Evolutionary conservation across 2,113 vertebrate genomes (phyloP).

Genomic region (Mastomys natalensis): DNA sequence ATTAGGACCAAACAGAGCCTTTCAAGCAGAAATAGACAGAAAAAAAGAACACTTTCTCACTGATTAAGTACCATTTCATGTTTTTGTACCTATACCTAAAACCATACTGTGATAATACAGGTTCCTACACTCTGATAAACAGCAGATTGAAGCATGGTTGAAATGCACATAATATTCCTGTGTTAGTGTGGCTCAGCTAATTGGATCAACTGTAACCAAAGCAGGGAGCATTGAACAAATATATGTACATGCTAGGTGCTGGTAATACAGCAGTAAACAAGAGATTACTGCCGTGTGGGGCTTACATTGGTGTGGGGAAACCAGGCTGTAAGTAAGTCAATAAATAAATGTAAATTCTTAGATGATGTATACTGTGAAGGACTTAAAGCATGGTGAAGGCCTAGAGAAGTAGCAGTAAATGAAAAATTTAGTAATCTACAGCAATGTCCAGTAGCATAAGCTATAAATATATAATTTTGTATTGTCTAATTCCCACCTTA

Average conservation of each 20-base stretch:
- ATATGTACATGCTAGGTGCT: neutral
- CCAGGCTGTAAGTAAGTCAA: constrained; percentile 12
- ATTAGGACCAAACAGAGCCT: neutral
- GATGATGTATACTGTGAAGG: constrained; percentile 14
- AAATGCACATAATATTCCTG: constrained; percentile 7
- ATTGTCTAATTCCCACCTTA: constrained; percentile 19
- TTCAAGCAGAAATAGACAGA: neutral
- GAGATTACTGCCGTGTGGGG: constrained; percentile 16
- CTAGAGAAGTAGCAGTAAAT: neutral
- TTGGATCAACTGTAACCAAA: neutral
- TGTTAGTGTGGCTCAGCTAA: constrained; percentile 1
- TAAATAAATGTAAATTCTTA: neutral
- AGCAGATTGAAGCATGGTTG: neutral
- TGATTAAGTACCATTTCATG: neutral
- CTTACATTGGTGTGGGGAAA: neutral
- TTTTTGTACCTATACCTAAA: neutral
- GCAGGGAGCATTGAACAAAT: neutral
- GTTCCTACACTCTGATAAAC: constrained; percentile 5
- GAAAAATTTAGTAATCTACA: neutral
- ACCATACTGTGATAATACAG: neutral
- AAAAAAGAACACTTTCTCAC: constrained; percentile 33
- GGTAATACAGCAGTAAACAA: neutral
- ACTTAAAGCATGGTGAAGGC: constrained; percentile 10
- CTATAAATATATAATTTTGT: neutral
- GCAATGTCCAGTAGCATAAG: neutral